Conservation (phyloP, 2,797 vertebrate species). For the Hippocampus kuda region DNA sequence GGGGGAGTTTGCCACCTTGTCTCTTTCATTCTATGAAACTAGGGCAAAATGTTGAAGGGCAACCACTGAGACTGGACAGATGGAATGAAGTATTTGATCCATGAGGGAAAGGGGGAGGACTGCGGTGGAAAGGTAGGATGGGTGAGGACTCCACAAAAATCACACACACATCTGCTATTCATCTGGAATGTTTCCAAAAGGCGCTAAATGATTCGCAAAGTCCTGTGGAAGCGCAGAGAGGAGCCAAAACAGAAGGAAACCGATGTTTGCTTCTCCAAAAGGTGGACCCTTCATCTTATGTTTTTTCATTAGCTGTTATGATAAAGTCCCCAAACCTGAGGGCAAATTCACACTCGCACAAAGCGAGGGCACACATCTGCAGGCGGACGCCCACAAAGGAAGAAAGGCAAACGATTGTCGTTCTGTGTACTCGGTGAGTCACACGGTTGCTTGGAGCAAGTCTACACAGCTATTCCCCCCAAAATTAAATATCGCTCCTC, state of each 20-base stretch:
- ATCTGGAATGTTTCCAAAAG: conserved; percentile 55
- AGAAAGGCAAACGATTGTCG: conserved; percentile 53
- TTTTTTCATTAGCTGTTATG: conserved; percentile 17
- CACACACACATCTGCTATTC: conserved; percentile 64
- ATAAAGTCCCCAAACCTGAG: conserved; percentile 34
- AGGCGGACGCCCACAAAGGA: conserved; percentile 14
- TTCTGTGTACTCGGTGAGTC: conserved; percentile 50
- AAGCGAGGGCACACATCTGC: conserved; percentile 17
- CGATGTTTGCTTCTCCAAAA: conserved; percentile 29
- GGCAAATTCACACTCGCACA: conserved; percentile 14
- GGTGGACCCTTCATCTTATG: conserved; percentile 16
- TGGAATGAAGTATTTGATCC: conserved; percentile 37
- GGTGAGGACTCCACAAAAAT: conserved; percentile 25
- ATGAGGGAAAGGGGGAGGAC: conserved; percentile 11
- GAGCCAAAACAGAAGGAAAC: conserved; percentile 19
- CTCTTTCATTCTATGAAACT: conserved; percentile 1
- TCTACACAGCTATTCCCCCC: conserved; percentile 61
- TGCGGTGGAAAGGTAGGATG: conserved; percentile 25
- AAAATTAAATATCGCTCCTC: conserved; percentile 60
- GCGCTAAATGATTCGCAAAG: conserved; percentile 53
- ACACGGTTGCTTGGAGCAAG: conserved; percentile 49
- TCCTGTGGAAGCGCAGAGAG: conserved; percentile 25
- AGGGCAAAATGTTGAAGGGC: conserved; percentile 7
- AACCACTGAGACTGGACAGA: conserved; percentile 31
- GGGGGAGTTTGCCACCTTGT: background rate